Conservation (phyloP, 2,888 invertebrate species). For the Nephrotoma appendiculata region DNA sequence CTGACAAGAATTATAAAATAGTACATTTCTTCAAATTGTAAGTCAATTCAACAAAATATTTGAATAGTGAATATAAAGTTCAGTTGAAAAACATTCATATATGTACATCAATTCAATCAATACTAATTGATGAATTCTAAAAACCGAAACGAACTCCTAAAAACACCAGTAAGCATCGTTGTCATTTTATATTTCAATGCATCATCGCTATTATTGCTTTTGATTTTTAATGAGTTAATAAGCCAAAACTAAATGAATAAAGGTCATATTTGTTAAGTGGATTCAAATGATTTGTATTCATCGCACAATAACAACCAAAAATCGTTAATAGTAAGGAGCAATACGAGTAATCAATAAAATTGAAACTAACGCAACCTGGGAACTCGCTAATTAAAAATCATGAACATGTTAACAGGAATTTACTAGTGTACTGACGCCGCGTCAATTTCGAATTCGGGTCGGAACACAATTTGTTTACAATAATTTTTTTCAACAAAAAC, state of each 20-base stretch:
- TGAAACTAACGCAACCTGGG: background rate
- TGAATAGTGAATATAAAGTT: no score
- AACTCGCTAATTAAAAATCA: background rate
- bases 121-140: no score
- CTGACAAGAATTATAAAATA: no score
- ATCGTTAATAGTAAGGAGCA: background rate
- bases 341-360: background rate
- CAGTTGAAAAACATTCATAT: no score
- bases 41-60: no score
- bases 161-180: background rate
- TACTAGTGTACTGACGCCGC: background rate
- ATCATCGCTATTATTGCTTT: background rate
- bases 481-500: background rate
- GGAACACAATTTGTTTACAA: background rate
- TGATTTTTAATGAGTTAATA: background rate
- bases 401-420: background rate
- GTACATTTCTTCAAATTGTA: no score
- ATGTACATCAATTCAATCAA: no score
- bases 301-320: background rate
- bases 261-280: background rate
- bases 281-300: background rate
- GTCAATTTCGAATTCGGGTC: background rate
- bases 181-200: background rate
- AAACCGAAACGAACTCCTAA: no score
- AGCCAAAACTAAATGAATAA: background rate